phyloP scores from a whole-genome alignment of 2,113 vertebrate genomes.

The Scartelaos histophorus region DNA sequence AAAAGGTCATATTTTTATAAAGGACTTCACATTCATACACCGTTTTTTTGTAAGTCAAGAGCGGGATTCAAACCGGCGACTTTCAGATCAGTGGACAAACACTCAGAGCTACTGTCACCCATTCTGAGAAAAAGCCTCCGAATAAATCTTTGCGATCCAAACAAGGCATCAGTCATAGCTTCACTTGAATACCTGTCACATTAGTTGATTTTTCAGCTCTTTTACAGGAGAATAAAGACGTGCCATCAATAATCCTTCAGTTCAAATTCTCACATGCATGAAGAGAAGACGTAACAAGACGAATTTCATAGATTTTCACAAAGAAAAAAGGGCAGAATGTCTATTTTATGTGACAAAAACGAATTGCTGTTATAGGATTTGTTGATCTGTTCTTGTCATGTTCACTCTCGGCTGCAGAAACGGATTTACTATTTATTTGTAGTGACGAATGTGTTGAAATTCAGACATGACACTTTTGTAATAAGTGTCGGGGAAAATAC shows the following conservation, averaged over 20 bases:
- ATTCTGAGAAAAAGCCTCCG: too few species aligned
- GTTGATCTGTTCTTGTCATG: too few species aligned
- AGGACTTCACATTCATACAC: too few species aligned
- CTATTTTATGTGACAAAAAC: background rate
- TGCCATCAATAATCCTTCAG: background rate
- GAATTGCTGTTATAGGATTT: background rate
- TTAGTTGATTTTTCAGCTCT: background rate
- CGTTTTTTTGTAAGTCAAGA: too few species aligned
- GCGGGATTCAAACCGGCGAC: too few species aligned
- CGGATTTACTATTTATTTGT: background rate
- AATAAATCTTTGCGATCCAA: constrained; percentile 15
- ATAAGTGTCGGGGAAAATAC: too few species aligned
- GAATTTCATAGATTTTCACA: background rate
- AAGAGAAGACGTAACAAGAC: background rate
- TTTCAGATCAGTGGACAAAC: too few species aligned
- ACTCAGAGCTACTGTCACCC: too few species aligned
- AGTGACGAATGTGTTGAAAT: background rate
- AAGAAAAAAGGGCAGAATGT: too few species aligned
- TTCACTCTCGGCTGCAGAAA: background rate
- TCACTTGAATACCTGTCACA: background rate
- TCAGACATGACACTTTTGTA: background rate
- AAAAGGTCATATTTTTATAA: too few species aligned
- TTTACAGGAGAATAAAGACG: background rate
- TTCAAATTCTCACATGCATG: background rate
- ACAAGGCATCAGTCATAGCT: background rate